Conservation (phyloP, 2,113 vertebrate species). For the Takifugu bimaculatus region DNA sequence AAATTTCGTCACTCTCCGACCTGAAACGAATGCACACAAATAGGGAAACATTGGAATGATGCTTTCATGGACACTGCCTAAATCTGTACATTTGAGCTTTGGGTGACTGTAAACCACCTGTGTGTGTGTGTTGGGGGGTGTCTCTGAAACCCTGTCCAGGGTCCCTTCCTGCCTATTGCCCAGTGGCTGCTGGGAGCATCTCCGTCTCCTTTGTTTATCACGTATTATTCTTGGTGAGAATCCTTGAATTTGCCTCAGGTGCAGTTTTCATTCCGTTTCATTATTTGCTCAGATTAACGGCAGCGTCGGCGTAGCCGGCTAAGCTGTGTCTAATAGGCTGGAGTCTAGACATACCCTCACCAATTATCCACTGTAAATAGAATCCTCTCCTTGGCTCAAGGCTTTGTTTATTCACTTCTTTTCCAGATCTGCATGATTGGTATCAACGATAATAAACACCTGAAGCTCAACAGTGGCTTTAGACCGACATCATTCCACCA, state of each 20-base stretch:
- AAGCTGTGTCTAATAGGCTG: constrained; percentile 78
- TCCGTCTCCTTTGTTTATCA: constrained; percentile 49
- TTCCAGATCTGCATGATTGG: constrained; percentile 63
- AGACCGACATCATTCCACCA: constrained; percentile 8
- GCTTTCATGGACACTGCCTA: too few species aligned
- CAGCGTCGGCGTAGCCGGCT: constrained; percentile 56
- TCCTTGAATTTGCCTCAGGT: constrained; percentile 68
- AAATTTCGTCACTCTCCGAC: too few species aligned
- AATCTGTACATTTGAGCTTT: too few species aligned
- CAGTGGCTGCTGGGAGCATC: constrained; percentile 18
- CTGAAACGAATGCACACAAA: too few species aligned
- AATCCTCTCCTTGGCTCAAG: constrained; percentile 68
- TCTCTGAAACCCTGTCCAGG: too few species aligned
- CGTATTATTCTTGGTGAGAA: constrained; percentile 57
- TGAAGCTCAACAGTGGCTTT: constrained; percentile 17
- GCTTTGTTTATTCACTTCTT: constrained; percentile 75
- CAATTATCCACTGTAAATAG: constrained; percentile 80
- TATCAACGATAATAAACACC: constrained; percentile 66
- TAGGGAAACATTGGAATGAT: neutral
- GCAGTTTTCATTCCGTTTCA: constrained; percentile 63
- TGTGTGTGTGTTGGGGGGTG: too few species aligned
- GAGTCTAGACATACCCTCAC: constrained; percentile 71
- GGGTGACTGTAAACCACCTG: too few species aligned
- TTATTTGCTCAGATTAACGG: constrained; percentile 75
- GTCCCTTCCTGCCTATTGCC: too few species aligned